These are phyloP conservation scores for Sphyrna mokarran DNA, from an alignment of 2,113 vertebrate genomes.

Conservation along the genomic window DNA sequence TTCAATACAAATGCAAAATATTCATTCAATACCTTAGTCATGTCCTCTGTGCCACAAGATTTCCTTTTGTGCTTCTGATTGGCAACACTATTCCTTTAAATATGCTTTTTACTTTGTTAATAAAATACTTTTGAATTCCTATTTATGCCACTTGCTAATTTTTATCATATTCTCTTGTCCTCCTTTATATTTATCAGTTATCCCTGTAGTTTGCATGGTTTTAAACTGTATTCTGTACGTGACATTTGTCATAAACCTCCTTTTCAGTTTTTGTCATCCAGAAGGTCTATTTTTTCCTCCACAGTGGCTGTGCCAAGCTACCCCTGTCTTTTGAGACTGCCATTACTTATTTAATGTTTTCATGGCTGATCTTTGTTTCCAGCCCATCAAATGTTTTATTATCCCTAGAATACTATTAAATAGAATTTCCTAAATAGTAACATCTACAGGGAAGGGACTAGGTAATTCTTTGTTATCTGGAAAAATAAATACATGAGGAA, in stretches of 20 bases:
- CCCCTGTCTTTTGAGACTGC: background rate
- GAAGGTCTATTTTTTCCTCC: background rate
- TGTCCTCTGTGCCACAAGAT: no score
- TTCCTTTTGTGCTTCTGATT: no score
- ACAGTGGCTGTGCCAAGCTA: background rate
- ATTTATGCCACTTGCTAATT: background rate
- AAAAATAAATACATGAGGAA: background rate
- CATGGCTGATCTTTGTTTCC: background rate
- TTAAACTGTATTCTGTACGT: background rate
- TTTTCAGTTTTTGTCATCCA: background rate
- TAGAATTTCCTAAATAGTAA: background rate
- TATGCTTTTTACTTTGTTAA: no score
- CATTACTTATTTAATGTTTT: background rate
- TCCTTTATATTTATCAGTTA: background rate
- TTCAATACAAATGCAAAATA: no score
- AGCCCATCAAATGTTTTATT: background rate
- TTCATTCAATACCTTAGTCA: no score
- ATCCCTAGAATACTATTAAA: background rate
- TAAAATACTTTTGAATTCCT: background rate
- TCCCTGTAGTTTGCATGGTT: background rate
- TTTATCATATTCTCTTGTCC: background rate
- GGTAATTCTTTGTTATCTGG: background rate
- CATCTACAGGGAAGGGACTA: background rate
- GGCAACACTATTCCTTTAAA: no score
- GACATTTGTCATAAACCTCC: background rate